Conservation (phyloP, 2,113 vertebrate genomes). For the Nyctereutes procyonoides region DNA sequence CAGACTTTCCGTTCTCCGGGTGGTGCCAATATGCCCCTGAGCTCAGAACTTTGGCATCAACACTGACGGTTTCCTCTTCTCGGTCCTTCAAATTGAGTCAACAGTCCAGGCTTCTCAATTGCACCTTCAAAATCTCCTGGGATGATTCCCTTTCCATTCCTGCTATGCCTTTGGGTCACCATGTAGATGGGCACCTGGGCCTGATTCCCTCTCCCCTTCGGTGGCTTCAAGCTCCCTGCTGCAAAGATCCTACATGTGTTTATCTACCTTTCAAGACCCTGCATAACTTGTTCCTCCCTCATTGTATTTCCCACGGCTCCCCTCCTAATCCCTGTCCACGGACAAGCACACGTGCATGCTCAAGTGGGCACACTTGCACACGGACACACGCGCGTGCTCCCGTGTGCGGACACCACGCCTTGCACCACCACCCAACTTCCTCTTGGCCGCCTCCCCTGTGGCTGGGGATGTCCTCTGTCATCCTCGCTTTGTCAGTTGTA, state of each 20-base stretch:
- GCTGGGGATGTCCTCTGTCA: not conserved
- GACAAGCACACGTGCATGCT: fast-evolving
- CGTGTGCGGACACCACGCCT: fast-evolving
- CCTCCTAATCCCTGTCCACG: not conserved
- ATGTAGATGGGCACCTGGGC: not conserved
- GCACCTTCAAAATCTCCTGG: not conserved
- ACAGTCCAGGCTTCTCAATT: not conserved
- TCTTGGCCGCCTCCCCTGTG: not conserved
- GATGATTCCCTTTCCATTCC: not conserved
- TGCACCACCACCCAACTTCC: not conserved
- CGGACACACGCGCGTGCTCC: not conserved
- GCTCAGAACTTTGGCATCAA: not conserved
- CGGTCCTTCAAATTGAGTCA: not conserved
- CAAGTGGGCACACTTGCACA: fast-evolving
- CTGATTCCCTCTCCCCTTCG: not conserved
- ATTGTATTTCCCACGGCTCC: not conserved
- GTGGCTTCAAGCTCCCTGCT: not conserved
- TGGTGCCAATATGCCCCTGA: not conserved
- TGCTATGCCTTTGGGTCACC: not conserved
- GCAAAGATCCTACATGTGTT: not conserved
- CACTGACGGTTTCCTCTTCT: not conserved
- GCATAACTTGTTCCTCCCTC: not conserved
- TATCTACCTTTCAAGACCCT: not conserved
- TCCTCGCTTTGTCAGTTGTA: not conserved
- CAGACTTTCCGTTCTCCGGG: not conserved